Evolutionary conservation across 1,140 invertebrate genomes (phyloP).

Genomic region (Lepidostoma basale): DNA sequence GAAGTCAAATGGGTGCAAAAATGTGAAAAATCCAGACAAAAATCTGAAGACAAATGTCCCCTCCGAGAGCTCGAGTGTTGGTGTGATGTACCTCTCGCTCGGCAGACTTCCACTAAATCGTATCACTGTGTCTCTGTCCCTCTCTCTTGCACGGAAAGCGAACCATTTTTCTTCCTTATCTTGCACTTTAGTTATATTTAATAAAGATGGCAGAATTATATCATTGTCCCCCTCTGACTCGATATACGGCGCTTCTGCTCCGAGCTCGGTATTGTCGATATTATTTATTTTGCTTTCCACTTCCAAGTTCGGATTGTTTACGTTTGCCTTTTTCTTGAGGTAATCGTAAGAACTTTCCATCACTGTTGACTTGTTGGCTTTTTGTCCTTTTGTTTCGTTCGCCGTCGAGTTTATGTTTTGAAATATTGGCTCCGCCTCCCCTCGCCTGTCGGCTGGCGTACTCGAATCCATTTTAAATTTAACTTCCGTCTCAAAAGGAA

Average conservation of each 20-base stretch:
- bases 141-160: slow-evolving; percentile 32
- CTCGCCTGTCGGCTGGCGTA: not conserved
- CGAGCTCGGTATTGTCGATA: not conserved
- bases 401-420: not conserved
- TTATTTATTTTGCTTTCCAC: slow-evolving; percentile 13
- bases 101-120: slow-evolving; percentile 39
- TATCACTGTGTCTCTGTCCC: slow-evolving; percentile 37
- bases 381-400: not conserved
- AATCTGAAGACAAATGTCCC: slow-evolving; percentile 44
- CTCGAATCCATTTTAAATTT: slow-evolving; percentile 25
- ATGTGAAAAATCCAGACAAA: slow-evolving; percentile 40
- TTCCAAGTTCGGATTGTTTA: not conserved
- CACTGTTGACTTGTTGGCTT: not conserved
- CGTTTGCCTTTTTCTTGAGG: slow-evolving; percentile 16
- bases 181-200: slow-evolving; percentile 21
- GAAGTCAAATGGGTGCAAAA: slow-evolving; percentile 44
- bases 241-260: not conserved
- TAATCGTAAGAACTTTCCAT: slow-evolving; percentile 4
- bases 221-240: slow-evolving; percentile 9
- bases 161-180: slow-evolving; percentile 39
- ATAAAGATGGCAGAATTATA: not conserved
- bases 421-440: not conserved
- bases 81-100: slow-evolving; percentile 37
- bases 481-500: slow-evolving; percentile 24
- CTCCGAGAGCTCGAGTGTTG: slow-evolving; percentile 35